Evolutionary conservation across 2,113 vertebrate species (phyloP), one percentile per base, ranked within the genome.

Genomic region (Cephalopterus ornatus): DNA sequence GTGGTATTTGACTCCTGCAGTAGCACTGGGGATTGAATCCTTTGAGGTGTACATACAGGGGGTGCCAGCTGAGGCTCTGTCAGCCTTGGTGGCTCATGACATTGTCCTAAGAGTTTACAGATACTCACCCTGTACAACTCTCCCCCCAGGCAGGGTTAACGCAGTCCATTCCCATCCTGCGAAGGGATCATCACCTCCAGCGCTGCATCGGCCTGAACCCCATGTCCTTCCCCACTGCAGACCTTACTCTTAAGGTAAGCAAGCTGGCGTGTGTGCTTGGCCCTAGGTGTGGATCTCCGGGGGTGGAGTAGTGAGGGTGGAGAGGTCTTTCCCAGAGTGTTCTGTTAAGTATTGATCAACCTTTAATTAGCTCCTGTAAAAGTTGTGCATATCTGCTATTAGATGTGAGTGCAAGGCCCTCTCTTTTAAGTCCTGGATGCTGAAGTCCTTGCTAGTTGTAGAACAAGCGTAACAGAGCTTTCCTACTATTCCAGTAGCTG

Each of bases 191-290:
- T 63, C 99, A 99, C 94, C 98, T 99, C 87, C 99, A 99, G 97
- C 98, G 99, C 19, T 99, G 98, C 87, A 99, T 99, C 3, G 98
- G 98, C 96, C 99, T 99, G 83, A 99, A 99, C 93, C 98, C 99
- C 18, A 98, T 99, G 96, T 99, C 99, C 78, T 99, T 99, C 97
- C 99, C 99, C 70, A 99, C 98, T 14, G 98, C 99, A 8, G 99
- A 99, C 95, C 99, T 99, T 88, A 99, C 99, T 2, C 98, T 99
- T 74, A 99, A 99, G 99, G 99, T 99, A 98, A 93, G 66, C 4
- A 19, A 58, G 68, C 50, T 66, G 67, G 26, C 26, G 14, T 8
- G 14, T 75, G 37, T 65, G 11, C 10, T 53, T 63, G n/a, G 76
- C 14, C 14, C 23, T 26, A 6, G 47, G 20, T 33, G 18, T 50